phyloP scores from a whole-genome alignment of 2,113 vertebrate genomes.

The Lichenostomus cassidix region DNA sequence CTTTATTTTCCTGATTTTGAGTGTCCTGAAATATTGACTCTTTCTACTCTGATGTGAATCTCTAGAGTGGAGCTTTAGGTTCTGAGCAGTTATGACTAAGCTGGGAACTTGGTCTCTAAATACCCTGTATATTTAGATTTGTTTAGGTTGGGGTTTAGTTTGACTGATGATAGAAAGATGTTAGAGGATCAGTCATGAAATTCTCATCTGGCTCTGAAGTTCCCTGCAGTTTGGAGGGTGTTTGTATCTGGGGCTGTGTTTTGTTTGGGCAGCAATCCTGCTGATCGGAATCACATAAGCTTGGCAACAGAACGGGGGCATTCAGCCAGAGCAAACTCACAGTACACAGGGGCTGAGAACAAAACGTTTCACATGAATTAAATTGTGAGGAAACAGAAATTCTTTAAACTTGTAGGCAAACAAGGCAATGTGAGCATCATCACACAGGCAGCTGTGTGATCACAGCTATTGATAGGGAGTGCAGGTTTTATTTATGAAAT shows the following conservation, averaged over 20 bases:
- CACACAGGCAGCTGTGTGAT: not conserved
- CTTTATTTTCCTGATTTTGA: not conserved
- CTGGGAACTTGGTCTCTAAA: not conserved
- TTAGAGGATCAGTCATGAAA: slow-evolving; percentile 10
- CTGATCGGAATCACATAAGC: slow-evolving; percentile 37
- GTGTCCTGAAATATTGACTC: not conserved
- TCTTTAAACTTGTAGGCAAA: slow-evolving; percentile 47
- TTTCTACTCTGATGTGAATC: not conserved
- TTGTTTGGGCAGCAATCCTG: slow-evolving; percentile 59
- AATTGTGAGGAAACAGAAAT: slow-evolving; percentile 47
- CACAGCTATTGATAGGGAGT: not conserved
- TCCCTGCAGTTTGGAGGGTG: slow-evolving; percentile 43
- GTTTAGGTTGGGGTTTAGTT: not conserved
- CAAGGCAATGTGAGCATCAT: not conserved
- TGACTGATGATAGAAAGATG: not conserved
- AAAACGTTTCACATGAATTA: slow-evolving; percentile 66
- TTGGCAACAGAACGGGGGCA: not conserved
- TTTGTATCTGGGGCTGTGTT: slow-evolving; percentile 60
- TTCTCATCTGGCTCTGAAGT: slow-evolving; percentile 31
- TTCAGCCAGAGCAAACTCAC: slow-evolving; percentile 57
- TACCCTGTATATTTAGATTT: not conserved
- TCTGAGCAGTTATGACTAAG: not conserved
- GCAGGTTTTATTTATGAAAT: not conserved
- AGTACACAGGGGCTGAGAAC: slow-evolving; percentile 66
- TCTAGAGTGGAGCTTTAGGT: not conserved